A percentile compares a stretch with the other conserved stretches of the same genome.
Conservation (phyloP, 2,888 invertebrate species). For the Caenorhabditis sp. region DNA sequence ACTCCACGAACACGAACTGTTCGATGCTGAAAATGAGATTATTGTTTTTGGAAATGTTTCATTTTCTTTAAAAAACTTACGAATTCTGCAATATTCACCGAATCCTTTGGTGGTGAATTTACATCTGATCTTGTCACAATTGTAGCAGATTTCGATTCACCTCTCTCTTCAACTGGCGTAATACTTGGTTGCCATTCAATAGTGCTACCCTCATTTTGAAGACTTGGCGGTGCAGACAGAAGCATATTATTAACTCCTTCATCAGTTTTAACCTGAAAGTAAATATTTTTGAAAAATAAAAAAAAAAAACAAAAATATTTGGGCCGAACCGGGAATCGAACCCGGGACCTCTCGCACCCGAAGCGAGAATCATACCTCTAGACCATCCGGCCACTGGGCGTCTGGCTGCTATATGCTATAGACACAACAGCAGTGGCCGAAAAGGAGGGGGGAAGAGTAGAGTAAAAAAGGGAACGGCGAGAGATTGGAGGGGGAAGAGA, state of each 20-base stretch:
- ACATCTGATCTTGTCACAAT: slow-evolving; percentile 1
- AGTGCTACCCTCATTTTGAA: slow-evolving; percentile 22
- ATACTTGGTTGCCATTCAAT: slow-evolving; percentile 37
- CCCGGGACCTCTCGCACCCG: slow-evolving; percentile 72
- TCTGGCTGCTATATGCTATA: background rate
- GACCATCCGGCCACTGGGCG: slow-evolving; percentile 60
- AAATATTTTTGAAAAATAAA: background rate
- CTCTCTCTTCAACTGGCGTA: slow-evolving; percentile 31
- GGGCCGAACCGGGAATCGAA: slow-evolving; percentile 68
- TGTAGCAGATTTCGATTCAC: slow-evolving; percentile 19
- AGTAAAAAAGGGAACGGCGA: background rate
- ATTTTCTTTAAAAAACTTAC: slow-evolving; percentile 10
- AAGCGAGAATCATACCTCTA: slow-evolving; percentile 71
- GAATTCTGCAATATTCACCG: slow-evolving; percentile 13
- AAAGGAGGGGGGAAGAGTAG: background rate
- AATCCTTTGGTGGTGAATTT: slow-evolving; percentile 6
- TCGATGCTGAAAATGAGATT: slow-evolving; percentile 30
- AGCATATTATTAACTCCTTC: slow-evolving; percentile 40
- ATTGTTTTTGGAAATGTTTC: too few relatives aligned
- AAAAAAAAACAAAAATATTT: slow-evolving; percentile 33
- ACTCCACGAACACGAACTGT: slow-evolving; percentile 40
- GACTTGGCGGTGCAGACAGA: slow-evolving; percentile 35
- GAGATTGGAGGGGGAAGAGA: background rate
- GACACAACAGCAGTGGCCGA: background rate
- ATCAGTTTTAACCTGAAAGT: slow-evolving; percentile 32